A percentile compares a stretch with the other conserved stretches of the same genome.
Evolutionary conservation across 2,888 invertebrate species (phyloP).

Genomic region (Drosophila meridiana): DNA sequence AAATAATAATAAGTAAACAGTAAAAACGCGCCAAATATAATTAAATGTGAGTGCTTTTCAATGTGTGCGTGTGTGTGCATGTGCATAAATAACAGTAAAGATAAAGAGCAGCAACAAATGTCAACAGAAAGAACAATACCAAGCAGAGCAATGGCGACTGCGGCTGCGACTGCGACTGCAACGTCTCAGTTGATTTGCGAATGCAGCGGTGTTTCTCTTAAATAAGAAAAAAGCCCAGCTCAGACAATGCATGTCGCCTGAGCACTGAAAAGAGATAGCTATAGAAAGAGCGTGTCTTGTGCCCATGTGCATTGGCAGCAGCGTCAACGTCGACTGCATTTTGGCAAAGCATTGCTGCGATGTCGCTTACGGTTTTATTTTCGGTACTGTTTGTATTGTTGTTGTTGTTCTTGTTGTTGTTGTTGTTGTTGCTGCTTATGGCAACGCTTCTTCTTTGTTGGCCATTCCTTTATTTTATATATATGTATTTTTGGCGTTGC

Average conservation of each 20-base stretch:
- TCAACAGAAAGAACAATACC: conserved; percentile 33
- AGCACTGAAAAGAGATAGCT: conserved; percentile 23
- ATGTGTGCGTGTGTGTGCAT: conserved; percentile 18
- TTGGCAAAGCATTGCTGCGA: conserved; percentile 35
- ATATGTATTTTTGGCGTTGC: conserved; percentile 62
- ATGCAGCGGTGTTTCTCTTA: conserved; percentile 28
- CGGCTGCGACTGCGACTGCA: conserved; percentile 2
- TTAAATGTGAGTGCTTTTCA: conserved; percentile 68
- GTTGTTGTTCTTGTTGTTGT: background rate
- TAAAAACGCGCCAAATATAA: conserved; percentile 63
- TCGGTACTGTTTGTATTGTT: conserved; percentile 33
- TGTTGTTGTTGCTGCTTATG: conserved; percentile 26
- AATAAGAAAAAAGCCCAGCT: conserved; percentile 46
- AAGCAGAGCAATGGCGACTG: conserved; percentile 11
- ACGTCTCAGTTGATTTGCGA: conserved; percentile 14
- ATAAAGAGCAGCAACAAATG: conserved; percentile 42
- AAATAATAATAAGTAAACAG: conserved; percentile 40
- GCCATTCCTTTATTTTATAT: conserved; percentile 33
- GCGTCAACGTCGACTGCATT: conserved; percentile 50
- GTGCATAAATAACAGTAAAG: conserved; percentile 35
- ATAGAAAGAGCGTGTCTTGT: conserved; percentile 2
- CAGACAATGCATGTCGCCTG: conserved; percentile 14
- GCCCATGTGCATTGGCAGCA: conserved; percentile 32
- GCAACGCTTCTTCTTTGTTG: conserved; percentile 43
- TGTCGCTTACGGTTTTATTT: conserved; percentile 55